Base-by-base conservation (phyloP, 2,888 invertebrate genomes). In the Ecliptopera silaceata region DNA sequence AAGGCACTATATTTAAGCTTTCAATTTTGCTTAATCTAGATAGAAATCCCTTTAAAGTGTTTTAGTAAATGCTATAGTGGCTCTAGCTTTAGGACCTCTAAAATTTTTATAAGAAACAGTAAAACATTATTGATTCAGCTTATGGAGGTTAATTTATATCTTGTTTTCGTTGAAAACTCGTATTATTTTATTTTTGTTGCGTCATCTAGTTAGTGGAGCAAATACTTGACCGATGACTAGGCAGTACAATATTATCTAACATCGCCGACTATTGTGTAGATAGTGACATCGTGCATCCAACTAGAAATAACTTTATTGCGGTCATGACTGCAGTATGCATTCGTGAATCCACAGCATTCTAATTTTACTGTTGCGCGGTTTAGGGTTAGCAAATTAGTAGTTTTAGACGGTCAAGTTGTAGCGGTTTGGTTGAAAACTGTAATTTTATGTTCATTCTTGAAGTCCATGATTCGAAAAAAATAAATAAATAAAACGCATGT, bases 271-370 rank as follows among this genome's bases (percentile, higher is more conserved):
- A 41, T 47, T 46, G 45, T 59, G 54, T 42, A 39, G 46, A 29
- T 52, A 59, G 52, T 51, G n/a, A 46, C 44, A 18, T 38, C 49
- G 22, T 47, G 38, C 29, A 38, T 10, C 15, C 10, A 54, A 65
- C 65, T 75, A 72, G 72, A 78, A 79, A 82, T 84, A 84, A 73
- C 72, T 80, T 77, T 79, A 82, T 73, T 65, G 76, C 82, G 76
- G 76, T 77, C 78, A 76, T 74, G 78, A 82, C 71, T 82, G 82
- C 80, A 79, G 64, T 64, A 70, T 79, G 76, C 74, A 79, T 72
- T 77, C 69, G 81, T 73, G 73, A 81, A 79, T 80, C 69, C 70
- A 71, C 66, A 65, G 78, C 86, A 80, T 79, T 79, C 69, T 88
- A 87, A 87, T 83, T 86, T 86, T 84, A 84, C 78, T 69, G 73